Percentiles rank a stretch among this genome's conserved stretches.
Evolutionary conservation across 2,113 vertebrate species (phyloP).

Genomic region (Grallaria varia): DNA sequence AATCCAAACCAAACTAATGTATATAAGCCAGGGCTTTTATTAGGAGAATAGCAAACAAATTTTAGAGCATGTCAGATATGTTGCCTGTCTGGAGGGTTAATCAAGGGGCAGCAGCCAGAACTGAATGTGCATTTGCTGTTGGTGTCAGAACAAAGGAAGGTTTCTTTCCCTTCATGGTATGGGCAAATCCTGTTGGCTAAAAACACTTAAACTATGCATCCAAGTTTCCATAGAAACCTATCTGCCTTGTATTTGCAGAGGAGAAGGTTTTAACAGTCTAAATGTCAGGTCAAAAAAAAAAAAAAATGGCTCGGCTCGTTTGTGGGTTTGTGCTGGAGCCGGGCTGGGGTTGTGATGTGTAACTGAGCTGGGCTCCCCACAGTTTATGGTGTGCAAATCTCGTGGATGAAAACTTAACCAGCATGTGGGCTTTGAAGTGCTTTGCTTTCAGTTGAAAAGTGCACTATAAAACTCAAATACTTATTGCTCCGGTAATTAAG

Average conservation of each 20-base stretch:
- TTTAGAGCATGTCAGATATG: background rate
- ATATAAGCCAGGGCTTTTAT: background rate
- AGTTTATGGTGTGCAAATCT: background rate
- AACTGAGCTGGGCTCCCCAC: background rate
- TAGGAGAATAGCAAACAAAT: background rate
- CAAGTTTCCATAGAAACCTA: slow-evolving; percentile 56
- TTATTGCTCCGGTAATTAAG: background rate
- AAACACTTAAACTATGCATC: background rate
- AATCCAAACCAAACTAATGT: accelerated
- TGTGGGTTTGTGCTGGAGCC: background rate
- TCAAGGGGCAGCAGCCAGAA: background rate
- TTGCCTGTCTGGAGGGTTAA: background rate
- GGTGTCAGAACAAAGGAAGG: slow-evolving; percentile 18
- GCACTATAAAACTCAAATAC: background rate
- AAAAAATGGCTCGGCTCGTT: background rate
- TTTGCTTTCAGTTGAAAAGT: background rate
- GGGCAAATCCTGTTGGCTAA: slow-evolving; percentile 31
- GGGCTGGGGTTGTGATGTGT: background rate
- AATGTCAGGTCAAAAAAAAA: slow-evolving; percentile 28
- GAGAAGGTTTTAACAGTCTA: background rate
- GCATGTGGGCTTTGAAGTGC: background rate
- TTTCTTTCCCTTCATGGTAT: slow-evolving; percentile 37
- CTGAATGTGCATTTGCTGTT: background rate
- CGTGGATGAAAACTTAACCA: background rate
- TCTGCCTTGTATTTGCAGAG: background rate